Conservation (phyloP, 2,113 vertebrate species). For the Myrmophylax atrothorax region DNA sequence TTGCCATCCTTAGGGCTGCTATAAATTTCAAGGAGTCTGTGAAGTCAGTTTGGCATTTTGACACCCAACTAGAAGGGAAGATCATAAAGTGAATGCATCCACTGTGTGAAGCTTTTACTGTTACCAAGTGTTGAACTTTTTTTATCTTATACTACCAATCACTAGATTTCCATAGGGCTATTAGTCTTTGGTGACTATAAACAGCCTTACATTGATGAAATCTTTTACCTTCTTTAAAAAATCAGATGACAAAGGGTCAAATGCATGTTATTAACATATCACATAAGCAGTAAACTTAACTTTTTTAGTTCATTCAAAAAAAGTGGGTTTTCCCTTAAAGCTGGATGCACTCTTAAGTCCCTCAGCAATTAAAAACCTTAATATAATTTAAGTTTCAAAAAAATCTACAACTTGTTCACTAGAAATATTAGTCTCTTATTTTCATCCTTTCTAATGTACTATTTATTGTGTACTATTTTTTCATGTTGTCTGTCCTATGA, state of each 20-base stretch:
- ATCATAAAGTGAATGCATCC: neutral
- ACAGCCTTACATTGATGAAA: neutral
- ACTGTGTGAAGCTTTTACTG: neutral
- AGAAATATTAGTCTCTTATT: neutral
- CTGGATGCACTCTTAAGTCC: neutral
- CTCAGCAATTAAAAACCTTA: neutral
- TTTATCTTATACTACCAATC: neutral
- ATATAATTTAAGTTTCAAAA: neutral
- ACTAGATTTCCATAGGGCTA: neutral
- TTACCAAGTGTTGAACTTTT: neutral
- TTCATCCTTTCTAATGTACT: neutral
- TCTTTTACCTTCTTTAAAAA: neutral
- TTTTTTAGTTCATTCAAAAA: neutral
- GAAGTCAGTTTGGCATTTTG: neutral
- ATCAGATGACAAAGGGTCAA: neutral
- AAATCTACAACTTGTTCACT: neutral
- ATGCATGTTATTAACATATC: neutral
- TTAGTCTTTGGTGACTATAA: neutral
- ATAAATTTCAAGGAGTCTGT: neutral
- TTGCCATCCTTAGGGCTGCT: neutral
- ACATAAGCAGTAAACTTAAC: neutral
- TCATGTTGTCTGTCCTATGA: neutral
- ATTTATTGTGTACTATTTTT: neutral
- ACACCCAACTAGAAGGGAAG: accelerated
- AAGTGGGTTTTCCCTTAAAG: neutral